Evolutionary conservation across 1,140 invertebrate species (phyloP).

Genomic region (Penaeus japonicus): DNA sequence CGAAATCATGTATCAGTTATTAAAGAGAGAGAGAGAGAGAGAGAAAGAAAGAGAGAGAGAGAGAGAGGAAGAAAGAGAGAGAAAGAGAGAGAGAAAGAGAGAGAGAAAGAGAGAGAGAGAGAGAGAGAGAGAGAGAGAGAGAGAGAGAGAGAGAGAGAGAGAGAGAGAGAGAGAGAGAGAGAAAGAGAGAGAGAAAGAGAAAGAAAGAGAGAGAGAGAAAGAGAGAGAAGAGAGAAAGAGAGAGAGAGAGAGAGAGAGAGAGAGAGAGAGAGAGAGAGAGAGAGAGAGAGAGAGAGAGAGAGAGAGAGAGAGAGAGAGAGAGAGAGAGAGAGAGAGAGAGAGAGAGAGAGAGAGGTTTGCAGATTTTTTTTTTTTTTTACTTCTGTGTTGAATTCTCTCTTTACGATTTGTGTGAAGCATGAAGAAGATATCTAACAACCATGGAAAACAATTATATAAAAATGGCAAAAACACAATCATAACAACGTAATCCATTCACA

Average conservation of each 20-base stretch:
- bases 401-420: too few species aligned
- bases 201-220: not conserved
- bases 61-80: slow-evolving; percentile 3
- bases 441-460: too few species aligned
- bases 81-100: not conserved
- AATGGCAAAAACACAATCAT: too few species aligned
- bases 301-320: not conserved
- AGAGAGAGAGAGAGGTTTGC: not conserved
- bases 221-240: not conserved
- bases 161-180: slow-evolving; percentile 30
- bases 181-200: slow-evolving; percentile 27
- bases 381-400: too few species aligned
- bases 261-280: not conserved
- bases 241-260: too few species aligned
- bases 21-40: not conserved
- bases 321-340: not conserved
- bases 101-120: not conserved
- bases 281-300: not conserved
- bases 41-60: not conserved
- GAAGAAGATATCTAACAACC: too few species aligned
- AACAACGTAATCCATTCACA: too few species aligned
- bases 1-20: too few species aligned
- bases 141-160: slow-evolving; percentile 30
- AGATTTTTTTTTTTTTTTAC: too few species aligned
- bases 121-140: not conserved